These are phyloP conservation scores for Trachelipus rathkii DNA, from an alignment of 1,140 invertebrate genomes.

Conservation along the genomic window DNA sequence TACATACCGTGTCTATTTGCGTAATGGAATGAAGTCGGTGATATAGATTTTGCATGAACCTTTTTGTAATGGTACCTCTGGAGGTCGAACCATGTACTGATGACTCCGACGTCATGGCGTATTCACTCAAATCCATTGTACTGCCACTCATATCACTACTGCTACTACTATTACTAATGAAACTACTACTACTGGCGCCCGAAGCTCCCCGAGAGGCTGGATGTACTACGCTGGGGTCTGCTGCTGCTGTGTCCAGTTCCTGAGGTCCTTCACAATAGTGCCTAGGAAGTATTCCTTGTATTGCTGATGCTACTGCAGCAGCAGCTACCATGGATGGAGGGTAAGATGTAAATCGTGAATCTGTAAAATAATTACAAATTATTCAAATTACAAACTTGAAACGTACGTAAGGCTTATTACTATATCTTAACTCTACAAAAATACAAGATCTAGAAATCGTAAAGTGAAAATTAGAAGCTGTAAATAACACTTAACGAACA, in stretches of 20 bases:
- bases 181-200: neutral
- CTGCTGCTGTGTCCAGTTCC: neutral
- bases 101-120: neutral
- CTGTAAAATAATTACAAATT: neutral
- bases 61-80: neutral
- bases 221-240: neutral
- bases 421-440: too few relatives aligned
- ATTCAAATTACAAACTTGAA: too few relatives aligned
- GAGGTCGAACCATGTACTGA: neutral
- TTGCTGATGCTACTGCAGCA: neutral
- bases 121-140: neutral
- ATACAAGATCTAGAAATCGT: too few relatives aligned
- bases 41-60: constrained; percentile 5
- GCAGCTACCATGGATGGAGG: constrained; percentile 2
- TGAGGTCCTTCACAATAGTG: neutral
- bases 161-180: neutral
- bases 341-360: neutral
- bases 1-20: constrained; percentile 1
- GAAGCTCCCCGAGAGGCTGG: neutral
- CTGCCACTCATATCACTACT: neutral
- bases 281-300: neutral
- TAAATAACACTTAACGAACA: too few relatives aligned
- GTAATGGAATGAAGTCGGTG: neutral
- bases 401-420: too few relatives aligned
- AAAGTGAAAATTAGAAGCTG: too few relatives aligned